Percentiles rank a stretch among this genome's conserved stretches.
Evolutionary conservation across 2,797 vertebrate species (phyloP).

Genomic region (Dallia pectoralis): DNA sequence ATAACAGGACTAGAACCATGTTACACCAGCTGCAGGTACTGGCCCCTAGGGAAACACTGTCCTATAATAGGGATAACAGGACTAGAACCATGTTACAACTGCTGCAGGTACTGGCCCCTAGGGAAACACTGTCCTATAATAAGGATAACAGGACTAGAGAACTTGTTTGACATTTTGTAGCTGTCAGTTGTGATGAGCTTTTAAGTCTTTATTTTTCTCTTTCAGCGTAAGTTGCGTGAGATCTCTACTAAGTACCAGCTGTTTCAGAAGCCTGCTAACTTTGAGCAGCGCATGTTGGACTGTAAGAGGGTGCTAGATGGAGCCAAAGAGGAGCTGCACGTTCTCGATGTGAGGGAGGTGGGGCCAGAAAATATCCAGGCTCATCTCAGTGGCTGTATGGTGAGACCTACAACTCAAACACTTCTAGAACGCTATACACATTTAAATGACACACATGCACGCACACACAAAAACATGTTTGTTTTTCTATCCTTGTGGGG

Average conservation of each 20-base stretch:
- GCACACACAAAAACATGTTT: conserved; percentile 8
- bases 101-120: conserved; percentile 82
- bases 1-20: conserved; percentile 84
- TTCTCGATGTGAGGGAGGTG: conserved; percentile 83
- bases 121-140: conserved; percentile 1
- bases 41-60: conserved; percentile 79
- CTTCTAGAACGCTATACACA: neutral
- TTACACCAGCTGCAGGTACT: conserved; percentile 90
- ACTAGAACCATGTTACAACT: conserved; percentile 86
- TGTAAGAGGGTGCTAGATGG: conserved; percentile 89
- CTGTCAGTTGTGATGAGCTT: neutral
- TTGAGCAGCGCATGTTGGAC: conserved; percentile 97
- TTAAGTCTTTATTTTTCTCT: neutral
- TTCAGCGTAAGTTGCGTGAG: conserved; percentile 92
- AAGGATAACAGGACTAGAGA: neutral
- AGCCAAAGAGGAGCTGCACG: conserved; percentile 86
- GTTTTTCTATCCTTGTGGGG: too few relatives aligned
- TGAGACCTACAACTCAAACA: conserved; percentile 51
- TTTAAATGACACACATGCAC: conserved; percentile 1
- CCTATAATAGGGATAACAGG: too few relatives aligned
- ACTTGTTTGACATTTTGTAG: neutral
- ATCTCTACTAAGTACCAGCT: conserved; percentile 96
- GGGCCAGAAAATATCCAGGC: conserved; percentile 87
- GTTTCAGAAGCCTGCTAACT: conserved; percentile 98
- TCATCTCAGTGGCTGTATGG: conserved; percentile 92